Evolutionary conservation across 2,797 vertebrate genomes (phyloP).

Genomic region (Macroramphosus scolopax): DNA sequence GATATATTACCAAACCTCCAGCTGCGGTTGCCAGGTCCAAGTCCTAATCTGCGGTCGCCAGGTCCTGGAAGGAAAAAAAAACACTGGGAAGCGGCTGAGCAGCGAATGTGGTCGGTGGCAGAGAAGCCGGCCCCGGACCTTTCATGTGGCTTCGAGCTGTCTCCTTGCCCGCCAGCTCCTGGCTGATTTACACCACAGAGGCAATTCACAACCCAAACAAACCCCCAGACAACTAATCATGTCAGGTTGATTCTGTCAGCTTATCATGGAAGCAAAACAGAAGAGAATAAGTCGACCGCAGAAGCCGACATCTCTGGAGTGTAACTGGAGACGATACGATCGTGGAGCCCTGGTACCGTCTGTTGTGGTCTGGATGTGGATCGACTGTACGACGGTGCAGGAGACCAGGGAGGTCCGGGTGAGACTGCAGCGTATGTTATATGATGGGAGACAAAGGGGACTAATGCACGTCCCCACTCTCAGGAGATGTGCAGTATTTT

Average conservation of each 20-base stretch:
- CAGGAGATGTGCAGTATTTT: constrained; percentile 1
- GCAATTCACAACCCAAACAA: constrained; percentile 61
- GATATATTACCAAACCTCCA: constrained; percentile 29
- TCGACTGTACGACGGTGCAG: constrained; percentile 24
- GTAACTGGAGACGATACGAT: constrained; percentile 31
- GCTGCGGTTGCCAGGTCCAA: constrained; percentile 24
- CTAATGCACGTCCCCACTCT: neutral
- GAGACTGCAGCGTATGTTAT: constrained; percentile 12
- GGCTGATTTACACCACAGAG: constrained; percentile 67
- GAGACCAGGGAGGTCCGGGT: constrained; percentile 38
- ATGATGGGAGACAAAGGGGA: constrained; percentile 8
- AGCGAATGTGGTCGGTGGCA: constrained; percentile 48
- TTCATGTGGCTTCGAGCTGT: constrained; percentile 68
- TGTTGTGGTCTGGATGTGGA: too few species aligned
- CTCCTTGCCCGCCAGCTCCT: constrained; percentile 55
- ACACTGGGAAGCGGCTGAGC: constrained; percentile 61
- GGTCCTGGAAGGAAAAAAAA: constrained; percentile 45
- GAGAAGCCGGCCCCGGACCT: constrained; percentile 34
- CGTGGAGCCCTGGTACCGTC: constrained; percentile 19
- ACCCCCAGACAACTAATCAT: constrained; percentile 62
- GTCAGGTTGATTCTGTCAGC: constrained; percentile 60
- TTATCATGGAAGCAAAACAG: constrained; percentile 54
- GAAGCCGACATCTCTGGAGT: constrained; percentile 26
- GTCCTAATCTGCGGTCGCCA: constrained; percentile 43
- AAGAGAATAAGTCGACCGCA: constrained; percentile 45